phyloP scores from a whole-genome alignment of 1,140 invertebrate species.

The Stegodyphus mimosarum region DNA sequence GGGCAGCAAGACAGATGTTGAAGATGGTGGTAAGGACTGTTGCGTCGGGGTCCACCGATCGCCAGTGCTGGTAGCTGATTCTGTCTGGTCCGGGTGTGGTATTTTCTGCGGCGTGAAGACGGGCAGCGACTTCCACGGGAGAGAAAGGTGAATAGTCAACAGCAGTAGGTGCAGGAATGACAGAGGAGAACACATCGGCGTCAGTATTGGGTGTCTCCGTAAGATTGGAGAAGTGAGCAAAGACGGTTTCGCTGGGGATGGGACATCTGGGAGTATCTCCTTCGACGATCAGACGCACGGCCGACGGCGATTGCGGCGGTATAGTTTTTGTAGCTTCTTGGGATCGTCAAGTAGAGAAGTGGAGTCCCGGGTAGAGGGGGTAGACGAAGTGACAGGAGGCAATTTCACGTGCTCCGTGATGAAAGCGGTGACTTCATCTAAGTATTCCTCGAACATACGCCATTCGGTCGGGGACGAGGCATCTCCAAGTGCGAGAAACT shows the following conservation, averaged over 20 bases:
- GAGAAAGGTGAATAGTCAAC: background rate
- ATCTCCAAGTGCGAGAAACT: background rate
- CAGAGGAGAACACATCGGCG: too few relatives aligned
- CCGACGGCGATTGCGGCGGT: background rate
- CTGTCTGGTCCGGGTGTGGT: slow-evolving; percentile 54
- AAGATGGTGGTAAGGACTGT: background rate
- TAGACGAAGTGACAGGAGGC: too few relatives aligned
- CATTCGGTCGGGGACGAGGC: background rate
- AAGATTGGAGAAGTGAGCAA: background rate
- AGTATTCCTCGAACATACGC: background rate
- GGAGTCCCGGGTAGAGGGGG: background rate
- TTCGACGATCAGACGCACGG: background rate
- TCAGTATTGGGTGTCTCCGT: too few relatives aligned
- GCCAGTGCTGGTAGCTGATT: background rate
- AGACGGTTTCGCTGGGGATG: background rate
- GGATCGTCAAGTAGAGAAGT: background rate
- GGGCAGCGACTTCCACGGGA: background rate
- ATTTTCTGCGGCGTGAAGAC: background rate
- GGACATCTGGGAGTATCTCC: background rate
- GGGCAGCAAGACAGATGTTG: background rate
- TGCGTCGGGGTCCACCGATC: slow-evolving; percentile 14
- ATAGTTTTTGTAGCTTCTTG: background rate
- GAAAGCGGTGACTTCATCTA: too few relatives aligned
- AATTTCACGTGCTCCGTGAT: too few relatives aligned
- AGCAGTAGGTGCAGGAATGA: too few relatives aligned